Percentiles rank a stretch among this genome's conserved stretches.
Evolutionary conservation across 2,888 invertebrate genomes (phyloP).

Genomic region (Disparrhopalites patrizii): DNA sequence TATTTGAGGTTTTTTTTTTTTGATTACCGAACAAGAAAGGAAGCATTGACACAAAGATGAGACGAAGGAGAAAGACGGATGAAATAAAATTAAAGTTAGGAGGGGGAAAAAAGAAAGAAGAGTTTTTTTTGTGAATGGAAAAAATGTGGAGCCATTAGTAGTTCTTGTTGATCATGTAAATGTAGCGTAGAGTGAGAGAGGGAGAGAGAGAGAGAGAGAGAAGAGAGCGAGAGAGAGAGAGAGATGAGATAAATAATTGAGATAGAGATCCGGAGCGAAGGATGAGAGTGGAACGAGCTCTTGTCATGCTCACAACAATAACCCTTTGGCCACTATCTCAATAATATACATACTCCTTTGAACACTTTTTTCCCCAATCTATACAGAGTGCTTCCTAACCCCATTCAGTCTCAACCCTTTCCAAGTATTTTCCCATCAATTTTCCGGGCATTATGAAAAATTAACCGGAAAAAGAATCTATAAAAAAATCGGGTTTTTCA

Average conservation of each 20-base stretch:
- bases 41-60: background rate
- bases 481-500: too few relatives aligned
- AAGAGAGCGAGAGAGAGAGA: background rate
- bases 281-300: slow-evolving; percentile 6
- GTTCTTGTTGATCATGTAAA: slow-evolving; percentile 6
- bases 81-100: background rate
- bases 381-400: too few relatives aligned
- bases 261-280: too few relatives aligned
- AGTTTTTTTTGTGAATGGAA: too few relatives aligned
- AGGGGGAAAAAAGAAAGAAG: background rate
- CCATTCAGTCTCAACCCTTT: too few relatives aligned
- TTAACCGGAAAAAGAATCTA: too few relatives aligned
- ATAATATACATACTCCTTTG: too few relatives aligned
- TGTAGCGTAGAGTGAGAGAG: background rate
- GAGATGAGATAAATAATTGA: slow-evolving; percentile 3
- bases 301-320: slow-evolving; percentile 7
- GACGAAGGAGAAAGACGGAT: background rate
- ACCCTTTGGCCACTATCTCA: too few relatives aligned
- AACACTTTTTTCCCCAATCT: too few relatives aligned
- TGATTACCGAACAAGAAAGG: background rate
- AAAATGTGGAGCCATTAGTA: slow-evolving; percentile 9
- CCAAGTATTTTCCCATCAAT: too few relatives aligned
- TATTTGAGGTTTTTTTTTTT: background rate
- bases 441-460: too few relatives aligned
- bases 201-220: background rate